Evolutionary conservation across 2,888 invertebrate genomes (phyloP).

Genomic region (Scaptomyza parva): DNA sequence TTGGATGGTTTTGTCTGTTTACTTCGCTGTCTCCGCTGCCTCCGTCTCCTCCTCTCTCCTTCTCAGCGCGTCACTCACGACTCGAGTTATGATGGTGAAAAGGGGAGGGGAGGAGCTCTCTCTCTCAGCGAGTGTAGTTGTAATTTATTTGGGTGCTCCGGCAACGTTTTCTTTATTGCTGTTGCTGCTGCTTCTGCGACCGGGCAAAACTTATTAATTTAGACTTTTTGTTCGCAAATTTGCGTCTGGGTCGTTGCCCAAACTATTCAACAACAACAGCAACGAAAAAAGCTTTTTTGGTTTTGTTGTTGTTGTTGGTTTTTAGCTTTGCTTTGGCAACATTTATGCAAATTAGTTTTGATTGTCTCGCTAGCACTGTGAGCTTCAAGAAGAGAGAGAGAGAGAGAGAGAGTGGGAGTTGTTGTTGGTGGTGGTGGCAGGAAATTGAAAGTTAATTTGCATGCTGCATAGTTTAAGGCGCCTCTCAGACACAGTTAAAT

Average conservation of each 20-base stretch:
- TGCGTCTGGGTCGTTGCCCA: conserved; percentile 78
- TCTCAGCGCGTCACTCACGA: conserved; percentile 47
- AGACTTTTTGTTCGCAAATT: conserved; percentile 80
- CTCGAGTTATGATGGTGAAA: conserved; percentile 28
- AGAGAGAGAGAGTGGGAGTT: no score
- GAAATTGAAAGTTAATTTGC: conserved; percentile 82
- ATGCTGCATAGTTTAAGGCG: conserved; percentile 70
- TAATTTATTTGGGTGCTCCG: conserved; percentile 64
- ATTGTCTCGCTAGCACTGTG: conserved; percentile 57
- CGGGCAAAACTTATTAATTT: conserved; percentile 77
- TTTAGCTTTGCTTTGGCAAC: conserved; percentile 68
- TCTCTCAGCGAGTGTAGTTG: conserved; percentile 47
- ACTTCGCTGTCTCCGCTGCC: conserved; percentile 1
- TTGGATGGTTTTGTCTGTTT: conserved; percentile 31
- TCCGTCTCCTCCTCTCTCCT: conserved; percentile 7
- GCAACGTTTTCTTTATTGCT: conserved; percentile 71
- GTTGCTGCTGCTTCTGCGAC: conserved; percentile 37
- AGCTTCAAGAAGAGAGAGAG: no score
- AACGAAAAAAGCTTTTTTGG: conserved; percentile 37
- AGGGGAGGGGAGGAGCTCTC: conserved; percentile 4
- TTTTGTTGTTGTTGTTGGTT: conserved; percentile 44
- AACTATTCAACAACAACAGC: conserved; percentile 59
- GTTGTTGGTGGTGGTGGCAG: conserved; percentile 10
- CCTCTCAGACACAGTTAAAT: conserved; percentile 63
- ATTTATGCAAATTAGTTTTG: conserved; percentile 81